Evolutionary conservation across 2,113 vertebrate genomes (phyloP).

Genomic region (Nestor notabilis): DNA sequence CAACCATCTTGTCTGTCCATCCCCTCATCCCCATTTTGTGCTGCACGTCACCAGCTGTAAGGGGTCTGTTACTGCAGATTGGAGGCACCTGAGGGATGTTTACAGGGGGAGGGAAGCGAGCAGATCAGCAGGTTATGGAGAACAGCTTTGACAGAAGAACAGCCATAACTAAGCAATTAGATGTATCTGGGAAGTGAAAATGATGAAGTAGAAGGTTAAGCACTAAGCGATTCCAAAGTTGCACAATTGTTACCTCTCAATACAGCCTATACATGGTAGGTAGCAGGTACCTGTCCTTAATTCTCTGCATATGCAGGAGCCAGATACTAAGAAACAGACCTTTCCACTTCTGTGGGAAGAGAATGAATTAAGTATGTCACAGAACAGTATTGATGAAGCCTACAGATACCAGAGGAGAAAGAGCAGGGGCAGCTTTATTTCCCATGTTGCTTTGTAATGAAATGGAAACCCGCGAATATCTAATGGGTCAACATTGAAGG

Average conservation of each 20-base stretch:
- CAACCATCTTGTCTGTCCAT: background rate
- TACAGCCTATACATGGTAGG: background rate
- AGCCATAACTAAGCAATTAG: background rate
- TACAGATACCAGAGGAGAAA: background rate
- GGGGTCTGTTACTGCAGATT: background rate
- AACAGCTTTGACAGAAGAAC: background rate
- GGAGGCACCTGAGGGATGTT: background rate
- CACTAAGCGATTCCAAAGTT: background rate
- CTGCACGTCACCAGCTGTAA: background rate
- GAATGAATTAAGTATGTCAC: background rate
- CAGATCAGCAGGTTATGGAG: accelerated
- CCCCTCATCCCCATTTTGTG: background rate
- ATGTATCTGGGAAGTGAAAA: background rate
- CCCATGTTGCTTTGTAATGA: background rate
- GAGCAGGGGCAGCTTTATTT: background rate
- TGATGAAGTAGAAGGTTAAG: background rate
- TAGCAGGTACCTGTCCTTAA: background rate
- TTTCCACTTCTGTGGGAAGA: background rate
- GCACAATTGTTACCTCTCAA: too few relatives aligned
- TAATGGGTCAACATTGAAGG: background rate
- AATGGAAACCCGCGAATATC: background rate
- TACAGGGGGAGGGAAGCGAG: background rate
- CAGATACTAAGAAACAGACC: background rate
- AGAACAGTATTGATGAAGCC: background rate
- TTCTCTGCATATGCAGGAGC: background rate